These are phyloP conservation scores for Drosophila conformis DNA, from an alignment of 2,888 invertebrate species.

Conservation along the genomic window DNA sequence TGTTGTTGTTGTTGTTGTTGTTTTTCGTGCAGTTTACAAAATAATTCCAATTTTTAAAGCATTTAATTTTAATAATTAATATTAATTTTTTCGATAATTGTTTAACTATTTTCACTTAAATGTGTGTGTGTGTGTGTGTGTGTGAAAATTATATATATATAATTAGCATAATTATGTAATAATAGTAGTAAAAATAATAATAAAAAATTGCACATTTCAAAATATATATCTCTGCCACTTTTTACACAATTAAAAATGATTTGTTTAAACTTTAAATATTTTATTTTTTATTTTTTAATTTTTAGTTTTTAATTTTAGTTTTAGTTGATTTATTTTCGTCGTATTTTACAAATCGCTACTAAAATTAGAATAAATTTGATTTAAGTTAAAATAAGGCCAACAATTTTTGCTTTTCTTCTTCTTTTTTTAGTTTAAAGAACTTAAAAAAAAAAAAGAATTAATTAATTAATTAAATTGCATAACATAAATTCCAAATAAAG, in stretches of 20 bases:
- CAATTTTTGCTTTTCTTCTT: slow-evolving; percentile 54
- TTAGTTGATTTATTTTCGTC: slow-evolving; percentile 27
- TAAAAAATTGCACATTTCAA: slow-evolving; percentile 74
- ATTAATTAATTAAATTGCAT: slow-evolving; percentile 40
- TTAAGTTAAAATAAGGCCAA: slow-evolving; percentile 77
- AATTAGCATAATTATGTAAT: slow-evolving; percentile 53
- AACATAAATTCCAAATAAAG: slow-evolving; percentile 44
- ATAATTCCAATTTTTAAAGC: slow-evolving; percentile 24
- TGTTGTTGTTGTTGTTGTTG: slow-evolving; percentile 37
- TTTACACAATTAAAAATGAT: slow-evolving; percentile 62
- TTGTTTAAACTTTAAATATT: slow-evolving; percentile 45
- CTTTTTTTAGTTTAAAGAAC: background rate
- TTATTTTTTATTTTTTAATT: background rate
- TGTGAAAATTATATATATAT: slow-evolving; percentile 51
- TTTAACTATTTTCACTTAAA: slow-evolving; percentile 43
- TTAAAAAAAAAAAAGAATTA: slow-evolving; percentile 20
- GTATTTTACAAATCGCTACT: slow-evolving; percentile 60
- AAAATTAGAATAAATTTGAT: slow-evolving; percentile 77
- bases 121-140: slow-evolving; percentile 27
- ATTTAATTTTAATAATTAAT: slow-evolving; percentile 14
- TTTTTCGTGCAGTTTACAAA: slow-evolving; percentile 44
- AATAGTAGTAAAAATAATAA: slow-evolving; percentile 47
- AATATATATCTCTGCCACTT: slow-evolving; percentile 48
- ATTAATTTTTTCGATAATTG: slow-evolving; percentile 9
- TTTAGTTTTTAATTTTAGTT: background rate